Conservation (phyloP, 2,888 invertebrate species). For the Calliopum simillimum region DNA sequence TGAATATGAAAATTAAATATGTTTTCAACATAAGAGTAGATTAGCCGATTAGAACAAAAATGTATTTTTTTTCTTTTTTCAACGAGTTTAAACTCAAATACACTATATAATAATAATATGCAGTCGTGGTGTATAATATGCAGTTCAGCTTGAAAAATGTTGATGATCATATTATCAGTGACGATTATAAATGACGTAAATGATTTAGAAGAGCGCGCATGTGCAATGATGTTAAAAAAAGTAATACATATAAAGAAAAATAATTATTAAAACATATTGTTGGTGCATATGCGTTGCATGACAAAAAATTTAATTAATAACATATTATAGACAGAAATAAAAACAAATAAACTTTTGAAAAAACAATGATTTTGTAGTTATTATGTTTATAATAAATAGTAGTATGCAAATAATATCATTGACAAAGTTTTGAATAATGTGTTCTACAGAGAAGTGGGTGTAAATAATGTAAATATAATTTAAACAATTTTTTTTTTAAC, state of each 20-base stretch:
- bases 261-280: slow-evolving; percentile 5
- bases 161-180: background rate
- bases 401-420: background rate
- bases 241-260: slow-evolving; percentile 19
- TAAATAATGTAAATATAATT: slow-evolving; percentile 11
- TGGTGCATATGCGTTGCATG: background rate
- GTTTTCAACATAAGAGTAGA: background rate
- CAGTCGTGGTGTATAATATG: no score
- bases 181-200: slow-evolving; percentile 1
- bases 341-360: no score
- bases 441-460: background rate
- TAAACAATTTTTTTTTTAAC: background rate
- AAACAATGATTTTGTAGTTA: no score
- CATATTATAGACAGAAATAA: no score
- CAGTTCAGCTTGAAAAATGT: background rate
- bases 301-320: background rate
- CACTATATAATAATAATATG: no score
- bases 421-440: background rate
- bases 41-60: background rate
- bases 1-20: slow-evolving; percentile 21
- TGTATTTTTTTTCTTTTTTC: no score
- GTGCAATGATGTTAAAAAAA: slow-evolving; percentile 23
- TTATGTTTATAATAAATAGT: no score
- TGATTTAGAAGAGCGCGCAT: background rate
- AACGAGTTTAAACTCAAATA: no score